phyloP scores from a whole-genome alignment of 2,888 invertebrate genomes.

The Zaprionus obscuricornis region DNA sequence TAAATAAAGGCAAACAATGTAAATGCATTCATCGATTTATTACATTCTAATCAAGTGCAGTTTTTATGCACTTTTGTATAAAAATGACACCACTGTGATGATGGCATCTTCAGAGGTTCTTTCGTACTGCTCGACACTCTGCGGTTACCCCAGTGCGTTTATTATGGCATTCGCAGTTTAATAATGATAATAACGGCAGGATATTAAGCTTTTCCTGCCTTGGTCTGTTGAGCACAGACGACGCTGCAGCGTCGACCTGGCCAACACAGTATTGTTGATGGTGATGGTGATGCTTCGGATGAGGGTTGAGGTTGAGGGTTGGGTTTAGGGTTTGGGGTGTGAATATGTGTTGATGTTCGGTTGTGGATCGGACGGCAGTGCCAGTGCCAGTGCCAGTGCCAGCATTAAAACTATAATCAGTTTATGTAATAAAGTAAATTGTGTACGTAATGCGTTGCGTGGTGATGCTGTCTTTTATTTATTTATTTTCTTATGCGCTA shows the following conservation, averaged over 20 bases:
- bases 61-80: conserved; percentile 1
- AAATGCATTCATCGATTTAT: too few species aligned
- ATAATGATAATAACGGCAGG: conserved; percentile 78
- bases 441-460: conserved; percentile 75
- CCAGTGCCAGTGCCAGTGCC: conserved; percentile 10
- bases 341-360: not conserved
- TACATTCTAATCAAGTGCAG: not conserved
- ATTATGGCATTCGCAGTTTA: conserved; percentile 79
- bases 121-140: conserved; percentile 45
- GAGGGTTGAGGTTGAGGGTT: too few species aligned
- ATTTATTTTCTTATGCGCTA: conserved; percentile 70
- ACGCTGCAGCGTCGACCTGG: conserved; percentile 1
- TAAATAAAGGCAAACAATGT: too few species aligned
- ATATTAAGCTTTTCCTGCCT: conserved; percentile 77
- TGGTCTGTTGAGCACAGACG: conserved; percentile 39
- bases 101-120: conserved; percentile 30
- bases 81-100: conserved; percentile 27
- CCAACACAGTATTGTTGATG: too few species aligned
- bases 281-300: too few species aligned
- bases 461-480: conserved; percentile 75
- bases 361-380: conserved; percentile 20
- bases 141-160: conserved; percentile 71
- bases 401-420: conserved; percentile 77
- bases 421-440: conserved; percentile 78
- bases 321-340: conserved; percentile 4